Evolutionary conservation across 92 coral and sea anemone genomes (phyloP).

Genomic region (Umimayanthus kanabou): DNA sequence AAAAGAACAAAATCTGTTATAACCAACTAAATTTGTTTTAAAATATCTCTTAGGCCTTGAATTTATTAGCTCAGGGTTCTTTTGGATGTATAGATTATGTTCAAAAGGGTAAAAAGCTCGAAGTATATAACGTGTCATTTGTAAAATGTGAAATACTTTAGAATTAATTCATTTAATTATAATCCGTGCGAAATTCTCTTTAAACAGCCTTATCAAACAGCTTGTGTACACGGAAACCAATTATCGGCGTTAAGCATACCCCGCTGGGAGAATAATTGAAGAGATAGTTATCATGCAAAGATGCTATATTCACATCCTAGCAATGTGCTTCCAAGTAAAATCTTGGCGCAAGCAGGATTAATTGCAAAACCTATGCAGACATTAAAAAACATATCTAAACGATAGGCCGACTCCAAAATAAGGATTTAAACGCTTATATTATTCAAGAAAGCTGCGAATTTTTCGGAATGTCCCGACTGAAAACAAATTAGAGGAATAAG

Average conservation of each 20-base stretch:
- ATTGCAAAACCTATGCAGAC: background rate
- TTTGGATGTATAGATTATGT: too few relatives aligned
- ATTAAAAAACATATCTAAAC: too few relatives aligned
- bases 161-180: background rate
- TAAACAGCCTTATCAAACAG: background rate
- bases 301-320: background rate
- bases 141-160: background rate
- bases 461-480: background rate
- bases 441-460: background rate
- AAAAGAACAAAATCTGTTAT: background rate
- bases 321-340: background rate
- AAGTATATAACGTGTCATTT: background rate
- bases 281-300: background rate
- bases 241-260: background rate
- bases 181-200: background rate
- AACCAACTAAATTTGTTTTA: background rate
- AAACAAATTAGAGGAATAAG: background rate
- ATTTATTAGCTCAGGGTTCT: too few relatives aligned
- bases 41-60: too few relatives aligned
- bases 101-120: background rate
- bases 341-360: background rate
- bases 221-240: background rate
- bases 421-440: background rate
- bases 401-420: background rate
- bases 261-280: constrained; percentile 2